These are phyloP conservation scores for Drosophila fuyamai DNA, from an alignment of 1,140 invertebrate species.

Conservation along the genomic window DNA sequence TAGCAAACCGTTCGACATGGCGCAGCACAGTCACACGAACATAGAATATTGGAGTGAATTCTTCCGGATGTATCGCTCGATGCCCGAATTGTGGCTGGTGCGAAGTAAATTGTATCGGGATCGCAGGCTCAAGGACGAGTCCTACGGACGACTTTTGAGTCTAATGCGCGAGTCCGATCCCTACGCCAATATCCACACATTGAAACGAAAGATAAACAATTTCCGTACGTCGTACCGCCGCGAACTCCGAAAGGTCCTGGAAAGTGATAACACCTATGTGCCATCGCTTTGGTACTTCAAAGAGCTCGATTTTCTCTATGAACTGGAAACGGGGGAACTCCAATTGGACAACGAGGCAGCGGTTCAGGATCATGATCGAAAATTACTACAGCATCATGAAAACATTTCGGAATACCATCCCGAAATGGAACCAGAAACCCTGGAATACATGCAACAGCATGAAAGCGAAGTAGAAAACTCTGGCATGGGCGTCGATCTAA, in stretches of 20 bases:
- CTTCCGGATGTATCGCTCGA: conserved; percentile 59
- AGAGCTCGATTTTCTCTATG: conserved; percentile 61
- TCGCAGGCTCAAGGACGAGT: conserved; percentile 34
- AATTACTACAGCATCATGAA: background rate
- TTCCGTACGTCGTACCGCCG: conserved; percentile 64
- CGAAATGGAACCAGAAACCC: background rate
- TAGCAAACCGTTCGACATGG: conserved; percentile 6
- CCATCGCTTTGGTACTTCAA: conserved; percentile 62
- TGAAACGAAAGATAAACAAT: conserved; percentile 70
- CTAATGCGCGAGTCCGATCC: conserved; percentile 33
- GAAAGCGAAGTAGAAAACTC: background rate
- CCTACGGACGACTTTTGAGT: conserved; percentile 36
- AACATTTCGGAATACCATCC: background rate
- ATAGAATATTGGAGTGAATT: conserved; percentile 48
- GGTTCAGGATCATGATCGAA: background rate
- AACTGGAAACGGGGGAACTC: conserved; percentile 51
- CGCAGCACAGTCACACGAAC: conserved; percentile 17
- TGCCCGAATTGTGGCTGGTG: conserved; percentile 64
- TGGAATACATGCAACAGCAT: background rate
- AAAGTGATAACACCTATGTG: conserved; percentile 30
- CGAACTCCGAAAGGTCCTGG: conserved; percentile 57
- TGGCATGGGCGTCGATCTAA: background rate
- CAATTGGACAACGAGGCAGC: background rate
- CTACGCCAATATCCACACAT: conserved; percentile 47
- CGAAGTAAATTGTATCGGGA: conserved; percentile 53